Percentiles rank a stretch among this genome's conserved stretches.
Conservation (phyloP, 2,797 vertebrate genomes). For the Ataeniobius toweri region DNA sequence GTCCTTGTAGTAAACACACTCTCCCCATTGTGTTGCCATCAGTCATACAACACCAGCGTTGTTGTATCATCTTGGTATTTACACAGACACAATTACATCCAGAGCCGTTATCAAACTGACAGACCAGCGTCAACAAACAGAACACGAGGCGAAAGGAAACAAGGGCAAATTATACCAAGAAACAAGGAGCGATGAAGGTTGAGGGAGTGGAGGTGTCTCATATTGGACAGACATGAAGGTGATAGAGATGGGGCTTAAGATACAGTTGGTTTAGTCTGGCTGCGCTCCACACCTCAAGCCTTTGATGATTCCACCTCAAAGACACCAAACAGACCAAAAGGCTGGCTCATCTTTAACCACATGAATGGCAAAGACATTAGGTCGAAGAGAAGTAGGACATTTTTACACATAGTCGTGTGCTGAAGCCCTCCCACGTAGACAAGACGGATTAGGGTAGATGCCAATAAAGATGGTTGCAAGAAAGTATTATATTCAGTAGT, state of each 20-base stretch:
- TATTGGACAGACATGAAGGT: conserved; percentile 72
- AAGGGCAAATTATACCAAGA: conserved; percentile 44
- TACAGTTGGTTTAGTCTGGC: conserved; percentile 68
- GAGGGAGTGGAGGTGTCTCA: conserved; percentile 23
- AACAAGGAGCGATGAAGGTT: conserved; percentile 31
- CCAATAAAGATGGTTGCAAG: conserved; percentile 28
- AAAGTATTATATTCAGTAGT: conserved; percentile 22
- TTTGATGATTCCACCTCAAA: conserved; percentile 73
- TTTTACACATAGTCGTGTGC: conserved; percentile 43
- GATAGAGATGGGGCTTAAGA: conserved; percentile 48
- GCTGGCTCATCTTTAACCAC: conserved; percentile 65
- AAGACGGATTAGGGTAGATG: conserved; percentile 22
- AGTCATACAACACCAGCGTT: conserved; percentile 59
- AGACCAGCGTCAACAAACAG: conserved; percentile 64
- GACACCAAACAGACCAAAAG: conserved; percentile 64
- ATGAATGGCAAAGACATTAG: conserved; percentile 46
- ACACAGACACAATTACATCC: conserved; percentile 52
- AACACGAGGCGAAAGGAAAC: conserved; percentile 51
- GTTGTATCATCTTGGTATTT: conserved; percentile 61
- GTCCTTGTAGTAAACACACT: conserved; percentile 54
- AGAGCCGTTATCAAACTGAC: conserved; percentile 57
- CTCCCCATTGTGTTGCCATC: conserved; percentile 51
- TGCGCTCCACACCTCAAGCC: conserved; percentile 66
- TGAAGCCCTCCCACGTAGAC: conserved; percentile 64
- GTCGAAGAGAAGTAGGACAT: conserved; percentile 44